phyloP scores from a whole-genome alignment of 2,797 vertebrate genomes.

The Sphenopsis melanotis region DNA sequence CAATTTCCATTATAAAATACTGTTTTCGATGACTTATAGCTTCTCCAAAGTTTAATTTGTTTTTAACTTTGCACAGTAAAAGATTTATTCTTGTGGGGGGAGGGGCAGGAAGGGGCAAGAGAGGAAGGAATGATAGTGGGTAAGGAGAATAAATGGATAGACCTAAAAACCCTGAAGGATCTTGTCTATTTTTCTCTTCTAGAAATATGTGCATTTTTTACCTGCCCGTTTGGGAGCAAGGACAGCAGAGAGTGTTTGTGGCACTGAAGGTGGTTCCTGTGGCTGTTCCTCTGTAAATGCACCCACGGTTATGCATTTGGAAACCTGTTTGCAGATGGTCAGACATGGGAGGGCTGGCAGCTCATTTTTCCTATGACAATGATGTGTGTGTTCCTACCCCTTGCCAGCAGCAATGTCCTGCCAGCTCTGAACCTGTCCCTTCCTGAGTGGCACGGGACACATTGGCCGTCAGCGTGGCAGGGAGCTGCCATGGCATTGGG shows the following conservation, averaged over 20 bases:
- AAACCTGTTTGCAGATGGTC: neutral
- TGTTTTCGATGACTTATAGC: neutral
- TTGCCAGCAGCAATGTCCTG: neutral
- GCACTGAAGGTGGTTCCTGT: neutral
- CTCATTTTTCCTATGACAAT: accelerated
- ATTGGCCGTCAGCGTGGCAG: accelerated
- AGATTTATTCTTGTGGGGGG: neutral
- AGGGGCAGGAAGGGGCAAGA: neutral
- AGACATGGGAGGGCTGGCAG: neutral
- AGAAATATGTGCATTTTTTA: neutral
- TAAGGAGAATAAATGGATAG: neutral
- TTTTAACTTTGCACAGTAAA: neutral
- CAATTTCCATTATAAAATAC: neutral
- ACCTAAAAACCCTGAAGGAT: neutral
- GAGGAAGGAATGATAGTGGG: neutral
- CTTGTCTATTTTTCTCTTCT: neutral
- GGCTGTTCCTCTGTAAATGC: neutral
- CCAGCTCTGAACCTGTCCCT: accelerated
- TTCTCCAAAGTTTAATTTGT: neutral
- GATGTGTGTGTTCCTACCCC: neutral
- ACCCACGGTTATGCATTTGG: neutral
- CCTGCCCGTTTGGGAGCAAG: neutral
- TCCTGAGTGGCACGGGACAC: neutral
- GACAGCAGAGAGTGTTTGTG: neutral
- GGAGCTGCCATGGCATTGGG: accelerated